Percentiles rank a stretch among this genome's conserved stretches.
phyloP scores from a whole-genome alignment of 2,797 vertebrate genomes.

The Acomys russatus region DNA sequence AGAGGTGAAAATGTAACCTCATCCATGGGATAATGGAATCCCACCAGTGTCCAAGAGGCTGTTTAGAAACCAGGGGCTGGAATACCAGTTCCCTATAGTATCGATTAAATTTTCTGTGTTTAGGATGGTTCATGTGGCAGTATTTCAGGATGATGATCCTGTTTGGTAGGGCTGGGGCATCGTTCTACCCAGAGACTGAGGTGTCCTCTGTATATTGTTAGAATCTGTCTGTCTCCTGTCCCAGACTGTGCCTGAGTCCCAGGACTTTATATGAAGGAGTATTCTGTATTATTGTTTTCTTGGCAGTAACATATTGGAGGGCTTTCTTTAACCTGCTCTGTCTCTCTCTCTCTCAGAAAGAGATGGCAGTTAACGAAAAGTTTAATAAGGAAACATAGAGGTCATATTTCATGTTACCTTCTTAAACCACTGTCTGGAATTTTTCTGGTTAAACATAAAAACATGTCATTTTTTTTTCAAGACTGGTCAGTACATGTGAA shows the following conservation, averaged over 20 bases:
- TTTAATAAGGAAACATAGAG: not conserved
- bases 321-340: not conserved
- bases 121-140: not conserved
- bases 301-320: not conserved
- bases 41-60: not conserved
- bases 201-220: not conserved
- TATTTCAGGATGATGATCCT: not conserved
- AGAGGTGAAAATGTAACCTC: not conserved
- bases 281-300: not conserved
- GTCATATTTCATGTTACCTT: not conserved
- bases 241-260: not conserved
- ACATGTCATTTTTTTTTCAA: not conserved
- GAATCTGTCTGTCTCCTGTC: not conserved
- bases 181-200: not conserved
- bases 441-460: conserved; percentile 1
- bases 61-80: not conserved
- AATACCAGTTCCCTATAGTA: not conserved
- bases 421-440: not conserved
- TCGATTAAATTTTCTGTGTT: not conserved
- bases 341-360: not conserved
- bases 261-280: not conserved
- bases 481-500: not conserved
- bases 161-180: not conserved
- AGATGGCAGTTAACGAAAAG: not conserved
- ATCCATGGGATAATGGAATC: not conserved